phyloP scores from a whole-genome alignment of 2,888 invertebrate genomes.

The Nomada hirtipes region DNA sequence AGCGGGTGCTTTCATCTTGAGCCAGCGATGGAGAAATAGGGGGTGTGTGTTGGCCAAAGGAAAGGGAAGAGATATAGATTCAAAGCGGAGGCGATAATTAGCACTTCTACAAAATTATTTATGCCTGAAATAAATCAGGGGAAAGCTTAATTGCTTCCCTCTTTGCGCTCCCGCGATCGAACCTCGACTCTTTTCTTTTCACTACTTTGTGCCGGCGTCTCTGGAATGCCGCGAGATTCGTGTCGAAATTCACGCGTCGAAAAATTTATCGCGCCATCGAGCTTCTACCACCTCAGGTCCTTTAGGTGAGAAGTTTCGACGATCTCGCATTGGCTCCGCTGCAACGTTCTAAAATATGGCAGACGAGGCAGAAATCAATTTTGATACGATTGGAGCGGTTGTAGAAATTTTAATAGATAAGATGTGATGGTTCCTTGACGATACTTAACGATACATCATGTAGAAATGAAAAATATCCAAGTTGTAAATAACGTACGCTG shows the following conservation, averaged over 20 bases:
- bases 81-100: conserved; percentile 80
- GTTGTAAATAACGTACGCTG: too few species aligned
- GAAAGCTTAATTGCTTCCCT: conserved; percentile 82
- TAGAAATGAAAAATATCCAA: too few species aligned
- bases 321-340: not conserved
- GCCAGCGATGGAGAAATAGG: conserved; percentile 42
- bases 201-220: conserved; percentile 16
- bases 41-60: conserved; percentile 10
- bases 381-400: not conserved
- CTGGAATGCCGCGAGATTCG: conserved; percentile 38
- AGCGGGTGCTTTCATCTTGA: conserved; percentile 81
- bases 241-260: conserved; percentile 31
- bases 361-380: not conserved
- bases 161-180: conserved; percentile 68
- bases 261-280: conserved; percentile 6
- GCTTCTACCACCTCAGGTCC: not conserved
- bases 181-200: conserved; percentile 26
- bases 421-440: too few species aligned
- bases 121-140: conserved; percentile 82
- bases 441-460: too few species aligned
- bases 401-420: too few species aligned
- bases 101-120: conserved; percentile 83
- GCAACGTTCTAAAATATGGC: not conserved
- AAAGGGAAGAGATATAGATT: conserved; percentile 69
- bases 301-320: not conserved